Percentiles rank a stretch among this genome's conserved stretches.
These are phyloP conservation scores for Heteractis magnifica DNA, from an alignment of 92 coral and sea anemone genomes.

Conservation along the genomic window DNA sequence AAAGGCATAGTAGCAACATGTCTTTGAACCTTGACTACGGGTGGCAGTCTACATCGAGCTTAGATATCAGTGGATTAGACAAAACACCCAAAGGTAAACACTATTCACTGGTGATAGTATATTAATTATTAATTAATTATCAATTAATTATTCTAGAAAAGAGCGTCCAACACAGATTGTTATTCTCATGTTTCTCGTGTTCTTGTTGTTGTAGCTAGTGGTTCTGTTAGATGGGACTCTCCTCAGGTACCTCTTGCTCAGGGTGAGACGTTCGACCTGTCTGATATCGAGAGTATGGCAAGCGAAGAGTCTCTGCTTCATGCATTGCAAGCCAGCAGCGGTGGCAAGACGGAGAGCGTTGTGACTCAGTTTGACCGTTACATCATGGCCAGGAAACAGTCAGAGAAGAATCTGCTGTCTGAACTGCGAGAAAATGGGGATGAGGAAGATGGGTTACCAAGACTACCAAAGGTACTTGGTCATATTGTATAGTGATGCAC, in stretches of 20 bases:
- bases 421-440: slow-evolving; percentile 38
- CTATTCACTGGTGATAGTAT: neutral
- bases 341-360: slow-evolving; percentile 39
- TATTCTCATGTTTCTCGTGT: neutral
- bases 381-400: slow-evolving; percentile 70
- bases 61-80: slow-evolving; percentile 33
- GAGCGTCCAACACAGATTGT: neutral
- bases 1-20: slow-evolving; percentile 38
- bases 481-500: neutral
- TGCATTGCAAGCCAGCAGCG: slow-evolving; percentile 30
- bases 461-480: slow-evolving; percentile 7
- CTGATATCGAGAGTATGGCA: slow-evolving; percentile 36
- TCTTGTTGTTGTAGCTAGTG: slow-evolving; percentile 2
- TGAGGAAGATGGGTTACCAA: slow-evolving; percentile 3
- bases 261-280: slow-evolving; percentile 35
- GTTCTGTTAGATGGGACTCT: slow-evolving; percentile 32
- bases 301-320: slow-evolving; percentile 38
- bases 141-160: neutral
- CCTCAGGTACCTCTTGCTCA: slow-evolving; percentile 44
- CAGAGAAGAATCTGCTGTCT: slow-evolving; percentile 60
- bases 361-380: slow-evolving; percentile 79
- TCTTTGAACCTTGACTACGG: slow-evolving; percentile 38
- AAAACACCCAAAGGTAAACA: slow-evolving; percentile 18
- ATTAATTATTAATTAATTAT: too few species aligned
- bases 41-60: slow-evolving; percentile 38